Conservation (phyloP, 2,888 invertebrate species). For the Cinara cedri region DNA sequence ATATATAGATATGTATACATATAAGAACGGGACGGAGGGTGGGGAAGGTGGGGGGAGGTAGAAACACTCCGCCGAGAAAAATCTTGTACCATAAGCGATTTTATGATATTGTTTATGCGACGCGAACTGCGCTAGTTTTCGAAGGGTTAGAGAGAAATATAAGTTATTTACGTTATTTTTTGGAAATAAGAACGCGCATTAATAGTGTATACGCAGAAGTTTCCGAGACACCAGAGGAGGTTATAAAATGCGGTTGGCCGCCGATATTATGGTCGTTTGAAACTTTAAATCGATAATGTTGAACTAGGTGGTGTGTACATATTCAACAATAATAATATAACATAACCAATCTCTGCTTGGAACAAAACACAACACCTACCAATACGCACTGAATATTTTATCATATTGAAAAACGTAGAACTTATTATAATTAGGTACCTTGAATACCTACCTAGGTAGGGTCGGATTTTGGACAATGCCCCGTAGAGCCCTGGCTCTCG, state of each 20-base stretch:
- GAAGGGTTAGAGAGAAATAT: not conserved
- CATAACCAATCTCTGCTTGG: too few relatives aligned
- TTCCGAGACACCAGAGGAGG: not conserved
- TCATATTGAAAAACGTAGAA: too few relatives aligned
- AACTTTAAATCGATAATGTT: slow-evolving; percentile 4
- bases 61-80: slow-evolving; percentile 36
- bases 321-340: too few relatives aligned
- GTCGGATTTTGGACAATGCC: too few relatives aligned
- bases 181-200: slow-evolving; percentile 17
- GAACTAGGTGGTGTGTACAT: not conserved
- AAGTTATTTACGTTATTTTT: slow-evolving; percentile 48
- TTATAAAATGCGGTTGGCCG: slow-evolving; percentile 1
- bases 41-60: not conserved
- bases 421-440: too few relatives aligned
- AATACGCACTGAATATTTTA: too few relatives aligned
- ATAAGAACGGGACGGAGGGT: not conserved
- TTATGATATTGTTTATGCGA: slow-evolving; percentile 50
- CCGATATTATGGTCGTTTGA: not conserved
- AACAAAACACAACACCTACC: too few relatives aligned
- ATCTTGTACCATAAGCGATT: slow-evolving; percentile 48
- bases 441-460: too few relatives aligned
- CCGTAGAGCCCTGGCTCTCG: too few relatives aligned
- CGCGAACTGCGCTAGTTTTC: slow-evolving; percentile 33
- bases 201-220: slow-evolving; percentile 6
- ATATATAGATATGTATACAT: too few relatives aligned